A percentile compares a stretch with the other conserved stretches of the same genome.
Evolutionary conservation across 2,888 invertebrate genomes (phyloP).

Genomic region (Taphrorychus bicolor): DNA sequence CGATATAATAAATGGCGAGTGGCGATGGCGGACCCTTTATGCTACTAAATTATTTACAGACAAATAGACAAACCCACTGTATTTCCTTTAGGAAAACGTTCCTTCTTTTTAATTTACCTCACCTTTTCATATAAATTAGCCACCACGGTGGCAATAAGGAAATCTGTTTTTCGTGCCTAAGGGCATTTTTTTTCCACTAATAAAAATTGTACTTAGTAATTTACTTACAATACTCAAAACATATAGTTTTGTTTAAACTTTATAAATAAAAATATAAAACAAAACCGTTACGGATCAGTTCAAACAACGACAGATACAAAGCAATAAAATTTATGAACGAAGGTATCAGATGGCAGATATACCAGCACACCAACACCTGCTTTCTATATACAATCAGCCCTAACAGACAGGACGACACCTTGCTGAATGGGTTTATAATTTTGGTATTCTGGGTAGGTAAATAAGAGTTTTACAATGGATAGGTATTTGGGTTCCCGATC

Average conservation of each 20-base stretch:
- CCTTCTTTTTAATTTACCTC: slow-evolving; percentile 29
- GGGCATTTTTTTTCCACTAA: too few relatives aligned
- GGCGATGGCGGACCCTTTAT: slow-evolving; percentile 34
- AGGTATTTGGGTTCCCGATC: too few relatives aligned
- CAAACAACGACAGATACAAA: neutral
- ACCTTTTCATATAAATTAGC: slow-evolving; percentile 6
- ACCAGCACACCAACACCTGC: neutral
- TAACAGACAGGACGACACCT: neutral
- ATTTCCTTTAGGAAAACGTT: slow-evolving; percentile 29
- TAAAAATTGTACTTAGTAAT: too few relatives aligned
- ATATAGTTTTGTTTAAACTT: too few relatives aligned
- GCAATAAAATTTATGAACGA: neutral
- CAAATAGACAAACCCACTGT: slow-evolving; percentile 35
- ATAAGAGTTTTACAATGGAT: too few relatives aligned
- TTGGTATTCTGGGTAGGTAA: neutral
- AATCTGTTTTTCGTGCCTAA: too few relatives aligned
- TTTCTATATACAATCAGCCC: neutral
- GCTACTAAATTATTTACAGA: slow-evolving; percentile 41
- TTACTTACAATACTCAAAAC: too few relatives aligned
- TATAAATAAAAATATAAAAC: neutral
- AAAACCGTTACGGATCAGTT: slow-evolving; percentile 7
- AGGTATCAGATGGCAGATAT: neutral
- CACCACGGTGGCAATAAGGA: slow-evolving; percentile 6
- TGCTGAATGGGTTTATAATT: neutral
- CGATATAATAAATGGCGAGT: slow-evolving; percentile 50